A percentile compares a stretch with the other conserved stretches of the same genome.
These are phyloP conservation scores for Archips xylosteana DNA, from an alignment of 2,888 invertebrate genomes.

Conservation along the genomic window DNA sequence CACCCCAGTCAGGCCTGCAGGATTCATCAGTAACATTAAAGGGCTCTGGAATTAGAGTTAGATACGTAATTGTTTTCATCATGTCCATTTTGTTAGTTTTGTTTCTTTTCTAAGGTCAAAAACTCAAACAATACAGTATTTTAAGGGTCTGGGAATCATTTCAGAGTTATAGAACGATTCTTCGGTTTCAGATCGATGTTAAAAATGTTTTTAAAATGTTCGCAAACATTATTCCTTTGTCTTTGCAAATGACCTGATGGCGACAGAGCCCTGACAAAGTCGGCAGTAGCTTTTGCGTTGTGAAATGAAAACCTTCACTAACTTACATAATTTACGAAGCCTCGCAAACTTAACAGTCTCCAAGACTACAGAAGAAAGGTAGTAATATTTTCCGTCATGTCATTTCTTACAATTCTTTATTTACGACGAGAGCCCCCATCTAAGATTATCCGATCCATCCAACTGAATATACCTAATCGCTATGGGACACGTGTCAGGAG, in stretches of 20 bases:
- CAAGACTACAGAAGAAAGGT: background rate
- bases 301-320: slow-evolving; percentile 10
- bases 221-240: background rate
- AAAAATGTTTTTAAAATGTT: no score
- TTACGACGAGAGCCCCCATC: background rate
- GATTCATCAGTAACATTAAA: slow-evolving; percentile 64
- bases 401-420: background rate
- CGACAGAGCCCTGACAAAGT: background rate
- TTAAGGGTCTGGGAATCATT: background rate
- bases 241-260: background rate
- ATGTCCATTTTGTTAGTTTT: background rate
- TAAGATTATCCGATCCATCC: slow-evolving; percentile 36
- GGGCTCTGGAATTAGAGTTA: slow-evolving; percentile 68
- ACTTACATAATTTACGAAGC: background rate
- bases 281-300: slow-evolving; percentile 19
- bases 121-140: no score
- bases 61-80: slow-evolving; percentile 39
- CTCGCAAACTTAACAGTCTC: background rate
- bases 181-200: no score
- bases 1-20: slow-evolving; percentile 78
- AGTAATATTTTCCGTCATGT: background rate
- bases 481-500: slow-evolving; percentile 15
- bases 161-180: background rate
- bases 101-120: no score
- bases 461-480: slow-evolving; percentile 29